Base-by-base conservation (phyloP, 2,888 invertebrate genomes). In the Buathra laborator region DNA sequence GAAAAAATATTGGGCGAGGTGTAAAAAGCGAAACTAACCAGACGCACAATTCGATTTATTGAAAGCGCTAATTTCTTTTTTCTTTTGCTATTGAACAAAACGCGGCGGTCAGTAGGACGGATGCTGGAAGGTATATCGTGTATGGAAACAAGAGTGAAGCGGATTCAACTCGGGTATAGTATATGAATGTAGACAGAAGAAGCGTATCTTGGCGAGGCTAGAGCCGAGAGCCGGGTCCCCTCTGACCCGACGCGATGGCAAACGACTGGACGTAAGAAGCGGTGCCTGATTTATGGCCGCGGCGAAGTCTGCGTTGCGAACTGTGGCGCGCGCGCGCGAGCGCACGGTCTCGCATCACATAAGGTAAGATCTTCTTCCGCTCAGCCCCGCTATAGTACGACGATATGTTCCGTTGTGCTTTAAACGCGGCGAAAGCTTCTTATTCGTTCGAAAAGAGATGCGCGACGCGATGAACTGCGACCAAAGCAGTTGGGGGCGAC, bases 211-310 rank as follows among this genome's bases (percentile, higher is more conserved):
- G 51, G 80, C 51, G 72, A 81, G 37, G 72, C 76, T 44, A 67
- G 74, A 75, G 66, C 84, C 37, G 68, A 74, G 81, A 75, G 81
- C 62, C 37, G 46, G 84, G 37, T 84, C 81, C 84, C 84, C 84
- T 84, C 77, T 84, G 84, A 84, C 84, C 84, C 76, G 81, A 75
- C 81, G 72, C 81, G 71, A 53, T 84, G 84, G 81, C 84, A 84
- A 92, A 92, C 92, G 91, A 92, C 91, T 89, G 88, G 90, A 90
- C 90, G 90, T 89, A 92, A 90, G 90, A 92, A 92, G 90, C 91
- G 89, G 88, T 88, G 90, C 86, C 91, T 92, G 92, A 92, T 92
- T 92, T 92, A 92, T 92, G 89, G 90, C 87, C 76, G 64, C 80
- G 72, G 66, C 71, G 81, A 71, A 83, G 81, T 76, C 85, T 81